Evolutionary conservation across 2,888 invertebrate genomes (phyloP).

Genomic region (Drosophila diplacantha): DNA sequence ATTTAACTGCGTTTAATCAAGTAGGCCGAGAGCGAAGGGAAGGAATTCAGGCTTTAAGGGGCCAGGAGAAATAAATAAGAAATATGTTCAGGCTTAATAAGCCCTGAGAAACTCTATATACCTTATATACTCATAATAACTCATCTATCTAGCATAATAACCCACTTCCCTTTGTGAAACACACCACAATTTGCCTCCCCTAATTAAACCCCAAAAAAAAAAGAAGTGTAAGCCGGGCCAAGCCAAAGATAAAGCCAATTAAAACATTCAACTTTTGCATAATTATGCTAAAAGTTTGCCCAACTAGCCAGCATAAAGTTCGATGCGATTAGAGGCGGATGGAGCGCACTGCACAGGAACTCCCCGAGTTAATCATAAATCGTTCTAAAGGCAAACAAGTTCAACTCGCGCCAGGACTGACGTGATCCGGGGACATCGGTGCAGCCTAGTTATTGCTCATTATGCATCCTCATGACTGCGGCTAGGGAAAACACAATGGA

Average conservation of each 20-base stretch:
- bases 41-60: conserved; percentile 32
- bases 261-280: conserved; percentile 30
- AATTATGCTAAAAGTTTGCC: conserved; percentile 27
- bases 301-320: conserved; percentile 24
- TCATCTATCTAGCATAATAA: background rate
- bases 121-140: background rate
- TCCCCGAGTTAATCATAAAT: conserved; percentile 35
- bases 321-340: conserved; percentile 28
- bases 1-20: conserved; percentile 30
- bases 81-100: no score
- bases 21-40: conserved; percentile 21
- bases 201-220: conserved; percentile 22
- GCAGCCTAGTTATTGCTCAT: conserved; percentile 35
- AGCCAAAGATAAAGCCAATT: conserved; percentile 21
- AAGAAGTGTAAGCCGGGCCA: background rate
- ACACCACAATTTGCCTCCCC: background rate
- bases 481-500: conserved; percentile 35
- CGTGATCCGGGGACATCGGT: conserved; percentile 24
- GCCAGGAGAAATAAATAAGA: background rate
- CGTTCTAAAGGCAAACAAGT: conserved; percentile 27
- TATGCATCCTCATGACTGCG: conserved; percentile 44
- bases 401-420: conserved; percentile 12
- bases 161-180: no score
- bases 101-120: background rate
- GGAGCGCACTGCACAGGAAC: background rate